Evolutionary conservation across 2,113 vertebrate species (phyloP).

Genomic region (Aldabrachelys gigantea): DNA sequence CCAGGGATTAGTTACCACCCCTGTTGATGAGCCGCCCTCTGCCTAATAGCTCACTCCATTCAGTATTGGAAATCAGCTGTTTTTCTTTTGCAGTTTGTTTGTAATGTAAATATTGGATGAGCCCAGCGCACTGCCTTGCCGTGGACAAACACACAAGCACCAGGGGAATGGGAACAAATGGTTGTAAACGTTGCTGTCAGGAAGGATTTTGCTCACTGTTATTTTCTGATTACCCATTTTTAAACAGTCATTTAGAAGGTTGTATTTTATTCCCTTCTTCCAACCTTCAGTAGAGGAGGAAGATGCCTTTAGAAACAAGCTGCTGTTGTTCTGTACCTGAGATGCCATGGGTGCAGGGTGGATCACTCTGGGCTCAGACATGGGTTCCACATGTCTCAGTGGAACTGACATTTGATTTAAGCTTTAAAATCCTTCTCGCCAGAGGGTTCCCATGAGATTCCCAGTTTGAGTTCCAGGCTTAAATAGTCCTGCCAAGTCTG

Average conservation of each 20-base stretch:
- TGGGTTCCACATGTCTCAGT: neutral
- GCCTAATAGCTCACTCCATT: fast-evolving
- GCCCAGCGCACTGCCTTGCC: fast-evolving
- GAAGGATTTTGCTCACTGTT: neutral
- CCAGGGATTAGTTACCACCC: fast-evolving
- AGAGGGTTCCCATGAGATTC: neutral
- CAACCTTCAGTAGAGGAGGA: fast-evolving
- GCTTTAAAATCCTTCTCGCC: neutral
- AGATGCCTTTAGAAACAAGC: neutral
- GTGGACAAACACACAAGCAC: neutral
- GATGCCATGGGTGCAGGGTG: neutral
- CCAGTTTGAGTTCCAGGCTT: neutral
- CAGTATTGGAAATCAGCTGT: fast-evolving
- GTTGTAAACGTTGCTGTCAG: fast-evolving
- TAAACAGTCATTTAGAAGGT: neutral
- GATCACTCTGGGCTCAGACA: neutral
- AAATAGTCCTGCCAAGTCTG: neutral
- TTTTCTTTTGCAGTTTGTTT: fast-evolving
- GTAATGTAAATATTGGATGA: neutral
- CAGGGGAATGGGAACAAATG: fast-evolving
- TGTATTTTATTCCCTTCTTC: neutral
- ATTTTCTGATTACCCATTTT: neutral
- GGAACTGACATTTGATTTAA: neutral
- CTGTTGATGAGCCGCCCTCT: fast-evolving
- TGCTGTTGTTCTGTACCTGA: neutral